Percentiles rank a stretch among this genome's conserved stretches.
Conservation (phyloP, 2,113 vertebrate genomes). For the Sturnira hondurensis region DNA sequence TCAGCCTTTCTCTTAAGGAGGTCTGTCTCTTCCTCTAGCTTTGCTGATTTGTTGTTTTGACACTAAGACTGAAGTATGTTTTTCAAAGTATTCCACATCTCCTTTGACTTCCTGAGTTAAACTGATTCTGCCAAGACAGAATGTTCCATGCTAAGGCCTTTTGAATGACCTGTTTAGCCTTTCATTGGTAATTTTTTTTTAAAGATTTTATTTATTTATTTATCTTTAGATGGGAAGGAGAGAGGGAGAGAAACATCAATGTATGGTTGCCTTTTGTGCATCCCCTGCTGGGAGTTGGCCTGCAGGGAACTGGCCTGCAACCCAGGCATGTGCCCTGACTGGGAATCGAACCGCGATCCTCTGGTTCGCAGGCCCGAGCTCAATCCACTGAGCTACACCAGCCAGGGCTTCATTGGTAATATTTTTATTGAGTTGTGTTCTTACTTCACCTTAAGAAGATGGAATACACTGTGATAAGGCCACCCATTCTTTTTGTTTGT, state of each 20-base stretch:
- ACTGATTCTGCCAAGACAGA: neutral
- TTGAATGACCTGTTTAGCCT: neutral
- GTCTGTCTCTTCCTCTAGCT: neutral
- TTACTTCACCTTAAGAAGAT: neutral
- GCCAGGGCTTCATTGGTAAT: neutral
- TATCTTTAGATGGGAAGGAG: too few species aligned
- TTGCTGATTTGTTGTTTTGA: neutral
- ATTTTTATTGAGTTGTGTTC: neutral
- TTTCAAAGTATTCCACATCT: neutral
- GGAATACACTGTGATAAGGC: neutral
- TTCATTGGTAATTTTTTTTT: neutral
- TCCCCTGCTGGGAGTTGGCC: too few species aligned
- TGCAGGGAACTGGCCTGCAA: too few species aligned
- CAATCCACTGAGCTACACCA: too few species aligned
- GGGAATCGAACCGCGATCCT: too few species aligned
- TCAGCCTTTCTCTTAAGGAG: neutral
- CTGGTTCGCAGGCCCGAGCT: too few species aligned
- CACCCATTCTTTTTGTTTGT: neutral
- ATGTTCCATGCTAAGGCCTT: neutral
- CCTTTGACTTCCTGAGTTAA: neutral
- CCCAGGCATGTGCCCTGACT: too few species aligned
- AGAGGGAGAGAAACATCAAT: too few species aligned
- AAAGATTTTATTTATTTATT: too few species aligned
- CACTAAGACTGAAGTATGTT: neutral
- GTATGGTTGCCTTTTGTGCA: too few species aligned